These are phyloP conservation scores for Psittacula cyanocephala DNA, from an alignment of 2,113 vertebrate species.

Conservation along the genomic window DNA sequence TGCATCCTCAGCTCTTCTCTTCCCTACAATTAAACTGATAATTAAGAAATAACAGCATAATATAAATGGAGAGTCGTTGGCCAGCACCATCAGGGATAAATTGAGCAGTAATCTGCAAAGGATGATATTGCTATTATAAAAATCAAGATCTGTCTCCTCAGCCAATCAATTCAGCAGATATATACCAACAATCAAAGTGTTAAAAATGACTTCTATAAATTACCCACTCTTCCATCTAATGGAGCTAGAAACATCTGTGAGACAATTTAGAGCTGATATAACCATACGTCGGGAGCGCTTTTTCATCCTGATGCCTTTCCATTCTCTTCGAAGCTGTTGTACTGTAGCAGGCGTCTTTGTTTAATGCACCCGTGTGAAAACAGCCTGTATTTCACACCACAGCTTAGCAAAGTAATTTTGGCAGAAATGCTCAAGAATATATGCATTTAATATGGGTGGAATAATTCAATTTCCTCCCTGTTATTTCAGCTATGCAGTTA, in stretches of 20 bases:
- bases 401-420: conserved; percentile 59
- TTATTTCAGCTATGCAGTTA: conserved; percentile 67
- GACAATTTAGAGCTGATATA: conserved; percentile 73
- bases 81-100: conserved; percentile 70
- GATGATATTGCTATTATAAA: conserved; percentile 80
- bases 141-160: conserved; percentile 77
- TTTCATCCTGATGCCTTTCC: conserved; percentile 64
- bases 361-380: conserved; percentile 72
- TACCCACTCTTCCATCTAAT: conserved; percentile 72
- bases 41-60: conserved; percentile 74
- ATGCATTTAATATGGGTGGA: conserved; percentile 70
- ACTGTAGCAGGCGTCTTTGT: conserved; percentile 44
- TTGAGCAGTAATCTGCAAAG: conserved; percentile 72
- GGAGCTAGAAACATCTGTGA: conserved; percentile 75
- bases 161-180: conserved; percentile 81
- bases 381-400: conserved; percentile 60
- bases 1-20: not conserved
- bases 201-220: conserved; percentile 80
- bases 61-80: conserved; percentile 65
- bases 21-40: conserved; percentile 71
- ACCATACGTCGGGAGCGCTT: conserved; percentile 47
- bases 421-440: conserved; percentile 67
- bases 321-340: conserved; percentile 42
- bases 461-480: conserved; percentile 73
- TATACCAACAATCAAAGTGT: conserved; percentile 80